A percentile compares a stretch with the other conserved stretches of the same genome.
Evolutionary conservation across 2,888 invertebrate genomes (phyloP).

Genomic region (Podotricha telesiphe): DNA sequence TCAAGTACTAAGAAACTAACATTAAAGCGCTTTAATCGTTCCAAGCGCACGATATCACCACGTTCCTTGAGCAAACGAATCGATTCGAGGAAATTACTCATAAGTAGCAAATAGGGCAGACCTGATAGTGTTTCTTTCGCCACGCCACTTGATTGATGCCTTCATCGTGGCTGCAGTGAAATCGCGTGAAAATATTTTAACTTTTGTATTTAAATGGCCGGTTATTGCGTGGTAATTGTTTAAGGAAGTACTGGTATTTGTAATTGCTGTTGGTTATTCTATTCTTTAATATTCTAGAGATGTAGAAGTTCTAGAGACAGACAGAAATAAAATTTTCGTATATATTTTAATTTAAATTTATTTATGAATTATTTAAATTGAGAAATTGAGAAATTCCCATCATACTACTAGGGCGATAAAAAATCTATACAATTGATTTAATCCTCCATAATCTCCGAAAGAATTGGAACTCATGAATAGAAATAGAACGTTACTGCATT

Average conservation of each 20-base stretch:
- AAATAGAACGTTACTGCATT: slow-evolving; percentile 34
- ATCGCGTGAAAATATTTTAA: slow-evolving; percentile 22
- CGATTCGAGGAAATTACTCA: slow-evolving; percentile 76
- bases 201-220: neutral
- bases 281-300: neutral
- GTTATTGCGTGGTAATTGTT: neutral
- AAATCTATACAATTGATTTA: neutral
- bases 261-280: neutral
- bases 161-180: slow-evolving; percentile 58
- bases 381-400: too few species aligned
- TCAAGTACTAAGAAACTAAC: neutral
- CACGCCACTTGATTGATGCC: slow-evolving; percentile 81
- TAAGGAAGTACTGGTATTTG: neutral
- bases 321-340: too few species aligned
- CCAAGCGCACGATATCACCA: slow-evolving; percentile 14
- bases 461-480: slow-evolving; percentile 34
- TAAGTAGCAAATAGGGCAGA: slow-evolving; percentile 77
- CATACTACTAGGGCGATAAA: neutral
- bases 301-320: too few species aligned
- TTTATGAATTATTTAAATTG: too few species aligned
- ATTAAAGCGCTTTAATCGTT: slow-evolving; percentile 18
- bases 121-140: slow-evolving; percentile 75
- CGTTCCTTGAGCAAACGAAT: slow-evolving; percentile 56
- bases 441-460: slow-evolving; percentile 11
- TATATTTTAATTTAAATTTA: too few species aligned